A percentile compares a stretch with the other conserved stretches of the same genome.
phyloP scores from a whole-genome alignment of 2,888 invertebrate genomes.

The Andrena marginata region DNA sequence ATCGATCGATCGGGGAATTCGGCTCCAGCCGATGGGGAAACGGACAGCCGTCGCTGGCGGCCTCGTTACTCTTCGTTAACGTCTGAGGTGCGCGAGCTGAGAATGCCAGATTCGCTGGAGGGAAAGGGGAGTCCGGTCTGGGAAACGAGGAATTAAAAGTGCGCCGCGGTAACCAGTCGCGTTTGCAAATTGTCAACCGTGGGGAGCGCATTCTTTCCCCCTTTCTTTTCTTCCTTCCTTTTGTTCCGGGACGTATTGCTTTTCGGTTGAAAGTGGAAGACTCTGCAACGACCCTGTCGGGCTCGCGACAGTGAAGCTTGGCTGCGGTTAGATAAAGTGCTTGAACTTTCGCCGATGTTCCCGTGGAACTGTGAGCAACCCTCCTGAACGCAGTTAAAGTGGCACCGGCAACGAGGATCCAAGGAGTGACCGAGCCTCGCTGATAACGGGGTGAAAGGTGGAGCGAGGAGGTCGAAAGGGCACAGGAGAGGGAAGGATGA shows the following conservation, averaged over 20 bases:
- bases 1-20: constrained; percentile 57
- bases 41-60: constrained; percentile 24
- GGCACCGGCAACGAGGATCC: not conserved
- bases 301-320: not conserved
- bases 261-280: not conserved
- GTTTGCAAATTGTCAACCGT: not conserved
- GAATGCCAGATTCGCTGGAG: not conserved
- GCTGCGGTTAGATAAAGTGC: not conserved
- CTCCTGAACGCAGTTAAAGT: not conserved
- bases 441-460: no score
- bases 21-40: constrained; percentile 21
- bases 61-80: constrained; percentile 75
- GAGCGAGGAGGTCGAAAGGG: not conserved
- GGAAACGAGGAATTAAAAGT: not conserved
- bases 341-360: not conserved
- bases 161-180: not conserved
- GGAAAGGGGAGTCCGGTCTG: not conserved
- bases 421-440: not conserved
- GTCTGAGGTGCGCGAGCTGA: constrained; percentile 38
- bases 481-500: constrained; percentile 60
- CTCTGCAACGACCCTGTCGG: not conserved
- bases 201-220: not conserved
- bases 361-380: not conserved
- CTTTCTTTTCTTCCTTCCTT: not conserved
- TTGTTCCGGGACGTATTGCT: not conserved